These are phyloP conservation scores for Empidonax traillii DNA, from an alignment of 2,113 vertebrate genomes.

Conservation along the genomic window DNA sequence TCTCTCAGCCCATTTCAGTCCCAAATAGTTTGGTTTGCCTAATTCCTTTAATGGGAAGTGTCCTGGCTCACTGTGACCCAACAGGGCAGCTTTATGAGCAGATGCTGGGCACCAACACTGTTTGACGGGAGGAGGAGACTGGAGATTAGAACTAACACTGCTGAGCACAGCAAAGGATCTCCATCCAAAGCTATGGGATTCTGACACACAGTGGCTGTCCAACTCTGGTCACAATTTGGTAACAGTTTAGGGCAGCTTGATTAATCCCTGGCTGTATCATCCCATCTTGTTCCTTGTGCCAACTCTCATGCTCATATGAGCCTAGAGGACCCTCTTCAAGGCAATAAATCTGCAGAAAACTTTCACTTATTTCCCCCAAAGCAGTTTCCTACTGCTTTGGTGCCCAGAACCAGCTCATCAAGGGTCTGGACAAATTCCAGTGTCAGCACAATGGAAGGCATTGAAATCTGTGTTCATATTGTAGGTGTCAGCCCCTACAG, in stretches of 20 bases:
- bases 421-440: neutral
- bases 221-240: neutral
- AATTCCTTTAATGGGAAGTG: neutral
- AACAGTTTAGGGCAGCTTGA: neutral
- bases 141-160: neutral
- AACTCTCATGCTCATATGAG: neutral
- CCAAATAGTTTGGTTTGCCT: neutral
- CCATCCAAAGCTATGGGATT: neutral
- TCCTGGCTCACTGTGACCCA: neutral
- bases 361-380: neutral
- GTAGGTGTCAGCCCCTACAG: neutral
- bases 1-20: neutral
- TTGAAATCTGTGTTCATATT: neutral
- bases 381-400: neutral
- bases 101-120: accelerated
- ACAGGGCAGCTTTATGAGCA: neutral
- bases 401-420: neutral
- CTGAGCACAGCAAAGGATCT: neutral
- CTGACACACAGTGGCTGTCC: neutral
- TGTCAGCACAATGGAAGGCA: neutral
- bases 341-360: neutral
- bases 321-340: neutral
- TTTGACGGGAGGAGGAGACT: neutral
- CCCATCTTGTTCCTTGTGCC: neutral
- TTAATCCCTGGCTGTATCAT: neutral